Evolutionary conservation across 2,888 invertebrate genomes (phyloP).

Genomic region (Eledone cirrhosa): DNA sequence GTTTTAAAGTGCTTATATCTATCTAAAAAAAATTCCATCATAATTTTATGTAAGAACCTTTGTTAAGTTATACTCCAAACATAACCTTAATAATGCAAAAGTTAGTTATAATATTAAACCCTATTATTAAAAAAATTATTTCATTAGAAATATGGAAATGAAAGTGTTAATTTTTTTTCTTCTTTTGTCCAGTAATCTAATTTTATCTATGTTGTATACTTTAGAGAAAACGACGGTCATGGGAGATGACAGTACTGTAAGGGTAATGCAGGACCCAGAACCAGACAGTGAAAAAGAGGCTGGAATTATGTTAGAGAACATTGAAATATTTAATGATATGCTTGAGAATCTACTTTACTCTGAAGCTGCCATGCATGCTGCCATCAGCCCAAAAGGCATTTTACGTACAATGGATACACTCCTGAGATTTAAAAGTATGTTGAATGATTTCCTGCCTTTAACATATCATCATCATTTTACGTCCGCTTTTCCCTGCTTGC

Average conservation of each 20-base stretch:
- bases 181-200: not conserved
- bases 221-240: not conserved
- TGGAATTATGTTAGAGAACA: constrained; percentile 66
- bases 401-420: constrained; percentile 64
- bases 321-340: constrained; percentile 66
- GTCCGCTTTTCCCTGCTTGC: too few relatives aligned
- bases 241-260: not conserved
- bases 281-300: constrained; percentile 66
- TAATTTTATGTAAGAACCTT: too few relatives aligned
- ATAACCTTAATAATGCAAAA: too few relatives aligned
- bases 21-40: too few relatives aligned
- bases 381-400: constrained; percentile 66
- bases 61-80: too few relatives aligned
- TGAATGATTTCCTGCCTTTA: not conserved
- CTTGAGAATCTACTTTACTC: constrained; percentile 63
- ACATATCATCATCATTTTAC: too few relatives aligned
- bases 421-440: constrained; percentile 62
- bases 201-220: not conserved
- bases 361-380: constrained; percentile 65
- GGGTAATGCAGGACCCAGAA: constrained; percentile 62
- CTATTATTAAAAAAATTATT: too few relatives aligned
- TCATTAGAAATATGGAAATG: too few relatives aligned
- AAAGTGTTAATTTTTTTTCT: too few relatives aligned
- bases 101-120: too few relatives aligned
- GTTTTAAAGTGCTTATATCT: too few relatives aligned